Evolutionary conservation across 1,140 invertebrate species (phyloP), one percentile per base, ranked within the genome.

Genomic region (Drosophila melanogaster): DNA sequence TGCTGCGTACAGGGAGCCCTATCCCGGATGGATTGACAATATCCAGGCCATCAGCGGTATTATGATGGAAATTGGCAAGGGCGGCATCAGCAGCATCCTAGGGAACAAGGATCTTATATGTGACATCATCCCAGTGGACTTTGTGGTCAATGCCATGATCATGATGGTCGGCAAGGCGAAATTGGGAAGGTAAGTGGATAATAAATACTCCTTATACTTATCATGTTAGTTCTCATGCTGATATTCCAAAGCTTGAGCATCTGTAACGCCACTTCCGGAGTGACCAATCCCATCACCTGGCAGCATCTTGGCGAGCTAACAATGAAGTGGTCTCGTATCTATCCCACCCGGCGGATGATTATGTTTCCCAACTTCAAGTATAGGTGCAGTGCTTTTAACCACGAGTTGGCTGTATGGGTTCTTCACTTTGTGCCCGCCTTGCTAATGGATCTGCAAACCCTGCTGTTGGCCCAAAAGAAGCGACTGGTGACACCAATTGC

Each of bases 21-120:
- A 94, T 87, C 95, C 96, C 0, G 97, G 98, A 1, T 99, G 98
- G 98, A 96, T 50, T 19, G 98, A 99, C 92, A 99, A 98, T 83
- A 94, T 97, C n/a, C 97, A 96, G 91, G 98, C 98, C 17, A 94
- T 95, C 2, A 95, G 94, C 14, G 94, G 95, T 84, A 95, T 97
- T 30, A 94, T 97, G 91, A 96, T 96, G 94, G 96, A 97, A 92
- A 96, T 97, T 65, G 96, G 96, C 11, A 95, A 97, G 84, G 98
- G 98, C 0, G 95, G 97, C 0, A 95, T 98, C 30, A 94, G 97
- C 67, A 96, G 95, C 15, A 97, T 98, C 65, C 94, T 96, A 61
- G 97, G 96, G 60, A 93, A 96, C 41, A 93, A 95, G 41, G 92
- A 94, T 43, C 94, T 95, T 33, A 94, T 95, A 14, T 96, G 98